Evolutionary conservation across 64 coral and sea anemone genomes (phyloP).

Genomic region (Anthopleura sola): DNA sequence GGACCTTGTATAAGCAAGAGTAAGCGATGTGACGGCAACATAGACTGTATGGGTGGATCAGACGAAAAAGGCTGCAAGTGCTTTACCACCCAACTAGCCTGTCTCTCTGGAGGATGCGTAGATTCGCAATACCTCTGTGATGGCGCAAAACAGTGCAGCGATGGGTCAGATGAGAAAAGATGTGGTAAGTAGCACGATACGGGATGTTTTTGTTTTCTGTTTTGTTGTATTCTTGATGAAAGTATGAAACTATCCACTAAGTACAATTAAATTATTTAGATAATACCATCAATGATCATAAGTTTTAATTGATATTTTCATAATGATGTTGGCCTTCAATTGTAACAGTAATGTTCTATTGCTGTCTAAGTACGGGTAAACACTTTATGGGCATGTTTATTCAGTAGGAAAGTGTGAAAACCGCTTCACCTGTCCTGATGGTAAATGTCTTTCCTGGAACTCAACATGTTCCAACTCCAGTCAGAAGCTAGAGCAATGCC

Average conservation of each 20-base stretch:
- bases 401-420: background rate
- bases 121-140: slow-evolving; percentile 13
- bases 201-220: background rate
- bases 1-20: background rate
- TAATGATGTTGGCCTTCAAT: too few species aligned
- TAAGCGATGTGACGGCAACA: background rate
- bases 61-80: slow-evolving; percentile 23
- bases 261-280: too few species aligned
- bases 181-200: background rate
- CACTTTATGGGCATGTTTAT: background rate
- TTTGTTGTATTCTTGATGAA: background rate
- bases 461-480: background rate
- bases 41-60: slow-evolving; percentile 2
- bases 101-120: slow-evolving; percentile 1
- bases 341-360: too few species aligned
- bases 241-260: too few species aligned
- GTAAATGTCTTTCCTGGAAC: background rate
- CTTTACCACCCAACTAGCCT: background rate
- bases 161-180: slow-evolving; percentile 34
- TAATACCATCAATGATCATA: background rate
- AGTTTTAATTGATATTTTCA: background rate
- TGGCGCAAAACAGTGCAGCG: background rate
- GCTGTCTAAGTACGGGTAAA: background rate
- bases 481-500: background rate
- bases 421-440: background rate